phyloP scores from a whole-genome alignment of 2,888 invertebrate genomes.

The Archips xylosteana region DNA sequence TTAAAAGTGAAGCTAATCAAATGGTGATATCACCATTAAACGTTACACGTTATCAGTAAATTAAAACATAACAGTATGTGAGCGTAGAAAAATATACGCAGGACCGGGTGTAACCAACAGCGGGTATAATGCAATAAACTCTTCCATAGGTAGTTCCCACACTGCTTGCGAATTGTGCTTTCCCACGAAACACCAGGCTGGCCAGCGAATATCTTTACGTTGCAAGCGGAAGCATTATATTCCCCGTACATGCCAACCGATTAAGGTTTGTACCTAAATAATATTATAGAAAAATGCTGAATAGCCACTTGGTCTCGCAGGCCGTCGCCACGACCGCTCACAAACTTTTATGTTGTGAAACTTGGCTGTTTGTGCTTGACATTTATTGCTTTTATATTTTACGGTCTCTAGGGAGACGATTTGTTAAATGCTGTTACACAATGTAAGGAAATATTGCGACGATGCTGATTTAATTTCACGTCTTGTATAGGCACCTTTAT shows the following conservation, averaged over 20 bases:
- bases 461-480: conserved; percentile 33
- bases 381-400: conserved; percentile 80
- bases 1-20: too few species aligned
- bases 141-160: conserved; percentile 22
- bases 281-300: conserved; percentile 69
- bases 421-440: conserved; percentile 63
- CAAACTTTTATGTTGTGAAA: conserved; percentile 78
- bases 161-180: conserved; percentile 22
- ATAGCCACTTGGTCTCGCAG: conserved; percentile 63
- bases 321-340: conserved; percentile 63
- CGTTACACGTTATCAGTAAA: not conserved
- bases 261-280: conserved; percentile 49
- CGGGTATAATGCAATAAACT: conserved; percentile 21
- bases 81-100: not conserved
- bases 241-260: conserved; percentile 43
- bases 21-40: not conserved
- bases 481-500: not conserved
- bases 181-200: conserved; percentile 32
- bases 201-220: conserved; percentile 16
- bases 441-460: conserved; percentile 44
- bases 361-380: conserved; percentile 77
- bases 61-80: not conserved
- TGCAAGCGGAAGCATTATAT: conserved; percentile 41
- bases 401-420: conserved; percentile 66
- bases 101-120: conserved; percentile 9